phyloP scores from a whole-genome alignment of 2,113 vertebrate species.

The Otocyon megalotis region DNA sequence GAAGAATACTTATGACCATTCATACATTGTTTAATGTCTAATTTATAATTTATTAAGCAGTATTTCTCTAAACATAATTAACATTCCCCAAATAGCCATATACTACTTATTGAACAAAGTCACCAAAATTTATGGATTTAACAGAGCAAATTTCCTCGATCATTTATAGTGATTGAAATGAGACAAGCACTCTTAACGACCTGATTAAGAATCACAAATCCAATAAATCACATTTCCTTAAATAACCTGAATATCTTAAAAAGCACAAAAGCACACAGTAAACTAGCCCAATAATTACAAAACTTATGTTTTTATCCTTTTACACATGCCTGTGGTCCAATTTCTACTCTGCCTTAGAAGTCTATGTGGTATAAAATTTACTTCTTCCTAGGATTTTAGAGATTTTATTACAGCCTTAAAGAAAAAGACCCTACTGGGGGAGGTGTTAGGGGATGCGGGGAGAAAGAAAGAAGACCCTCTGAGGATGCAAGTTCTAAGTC shows the following conservation, averaged over 20 bases:
- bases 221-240: neutral
- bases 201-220: constrained; percentile 36
- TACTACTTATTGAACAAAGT: neutral
- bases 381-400: neutral
- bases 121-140: neutral
- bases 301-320: constrained; percentile 11
- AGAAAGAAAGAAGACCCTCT: neutral
- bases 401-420: neutral
- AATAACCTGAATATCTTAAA: neutral
- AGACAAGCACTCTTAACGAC: neutral
- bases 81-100: neutral
- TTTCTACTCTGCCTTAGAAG: neutral
- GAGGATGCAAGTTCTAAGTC: neutral
- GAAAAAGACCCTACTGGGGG: neutral
- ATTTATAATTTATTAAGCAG: constrained; percentile 39
- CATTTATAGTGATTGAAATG: neutral
- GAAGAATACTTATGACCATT: neutral
- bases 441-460: neutral
- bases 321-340: neutral
- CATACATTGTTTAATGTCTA: neutral
- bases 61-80: constrained; percentile 17
- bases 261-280: neutral
- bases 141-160: neutral
- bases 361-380: neutral
- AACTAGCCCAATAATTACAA: constrained; percentile 11